Evolutionary conservation across 2,888 invertebrate species (phyloP).

Genomic region (Thymelicus sylvestris): DNA sequence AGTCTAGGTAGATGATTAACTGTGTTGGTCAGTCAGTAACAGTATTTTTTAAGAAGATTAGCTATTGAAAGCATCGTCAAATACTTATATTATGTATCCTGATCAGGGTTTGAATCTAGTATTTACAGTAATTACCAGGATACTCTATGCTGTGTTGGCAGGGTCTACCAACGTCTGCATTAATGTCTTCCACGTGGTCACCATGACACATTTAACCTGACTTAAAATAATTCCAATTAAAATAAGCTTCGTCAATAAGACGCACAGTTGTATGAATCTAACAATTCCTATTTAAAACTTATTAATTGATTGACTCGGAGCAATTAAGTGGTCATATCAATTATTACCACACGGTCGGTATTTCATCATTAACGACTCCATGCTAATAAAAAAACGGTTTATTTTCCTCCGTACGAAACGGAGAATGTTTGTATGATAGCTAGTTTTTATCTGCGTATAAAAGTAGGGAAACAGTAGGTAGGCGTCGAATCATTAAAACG

Average conservation of each 20-base stretch:
- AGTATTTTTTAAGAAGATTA: too few species aligned
- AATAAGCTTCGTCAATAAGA: not conserved
- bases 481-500: constrained; percentile 34
- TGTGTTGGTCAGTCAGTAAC: too few species aligned
- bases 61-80: too few species aligned
- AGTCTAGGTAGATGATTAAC: too few species aligned
- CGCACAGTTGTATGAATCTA: not conserved
- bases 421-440: constrained; percentile 22
- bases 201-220: not conserved
- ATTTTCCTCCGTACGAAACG: constrained; percentile 20
- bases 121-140: too few species aligned
- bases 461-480: constrained; percentile 24
- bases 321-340: constrained; percentile 25
- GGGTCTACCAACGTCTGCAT: too few species aligned
- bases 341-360: constrained; percentile 5
- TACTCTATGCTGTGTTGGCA: too few species aligned
- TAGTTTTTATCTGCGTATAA: constrained; percentile 31
- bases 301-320: constrained; percentile 18
- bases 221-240: constrained; percentile 8
- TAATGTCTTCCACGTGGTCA: not conserved
- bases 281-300: constrained; percentile 14
- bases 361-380: constrained; percentile 18
- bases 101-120: too few species aligned
- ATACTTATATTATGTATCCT: too few species aligned
- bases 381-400: constrained; percentile 32